Base-by-base conservation (phyloP, 2,113 vertebrate genomes). In the Circaetus cinerascens region DNA sequence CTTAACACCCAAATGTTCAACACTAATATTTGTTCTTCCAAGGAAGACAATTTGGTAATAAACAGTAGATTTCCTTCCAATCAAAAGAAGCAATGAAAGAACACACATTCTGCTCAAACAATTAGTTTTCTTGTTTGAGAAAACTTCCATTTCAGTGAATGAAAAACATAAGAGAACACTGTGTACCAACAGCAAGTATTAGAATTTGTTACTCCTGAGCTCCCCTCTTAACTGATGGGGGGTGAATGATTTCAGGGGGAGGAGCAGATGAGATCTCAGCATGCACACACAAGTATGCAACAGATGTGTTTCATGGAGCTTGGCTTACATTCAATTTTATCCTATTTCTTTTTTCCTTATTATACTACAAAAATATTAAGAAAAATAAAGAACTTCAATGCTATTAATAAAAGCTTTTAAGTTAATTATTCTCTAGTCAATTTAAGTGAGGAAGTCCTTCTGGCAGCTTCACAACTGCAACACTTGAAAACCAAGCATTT, bases 1-100 rank as follows among this genome's bases (percentile, higher is more conserved):
- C 29, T 68, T 75, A 74, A 66, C 18, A 77, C 10, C 48, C 23
- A 26, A 7, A 8, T 4, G 43, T 23, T 90, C 43, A 73, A 68
- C 16, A 66, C 36, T 30, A 67, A 40, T 36, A 85, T 20, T 68
- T 19, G 1, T 25, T 88, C 77, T 91, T 68, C 57, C 57, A 64
- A 67, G 25, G 85, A 21, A 86, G 72, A 81, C 10, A 88, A 77
- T 40, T 83, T 64, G 82, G 78, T 81, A 96, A 72, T 30, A 79
- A 88, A n/a, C 36, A 41, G 69, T 43, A 40, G 9, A 40, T 29
- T 34, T n/a, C 23, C 53, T 50, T 62, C 40, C 60, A 81, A 30
- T 15, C 90, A 88, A 80, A 41, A 67, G 34, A 95, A 9, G 2
- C 14, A 86, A 62, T 16, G 12, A 75, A 25, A 36, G 34, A 85